Evolutionary conservation across 2,888 invertebrate species (phyloP).

Genomic region (Lasioglossum lativentre): DNA sequence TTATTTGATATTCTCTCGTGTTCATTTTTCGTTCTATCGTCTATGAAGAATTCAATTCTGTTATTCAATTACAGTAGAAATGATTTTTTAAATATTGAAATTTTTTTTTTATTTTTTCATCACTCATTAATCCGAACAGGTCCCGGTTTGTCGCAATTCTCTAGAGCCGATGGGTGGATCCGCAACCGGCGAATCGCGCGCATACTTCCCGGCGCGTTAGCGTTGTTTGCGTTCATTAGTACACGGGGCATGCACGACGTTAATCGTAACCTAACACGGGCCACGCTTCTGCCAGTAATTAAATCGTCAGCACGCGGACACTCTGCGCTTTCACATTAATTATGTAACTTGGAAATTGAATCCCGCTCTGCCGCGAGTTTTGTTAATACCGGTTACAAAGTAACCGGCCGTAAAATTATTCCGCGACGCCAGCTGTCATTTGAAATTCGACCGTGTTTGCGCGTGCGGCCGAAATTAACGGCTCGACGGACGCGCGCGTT

Average conservation of each 20-base stretch:
- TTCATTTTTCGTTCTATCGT: too few species aligned
- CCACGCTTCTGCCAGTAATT: conserved; percentile 51
- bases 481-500: conserved; percentile 26
- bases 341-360: conserved; percentile 59
- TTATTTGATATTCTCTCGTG: too few species aligned
- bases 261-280: conserved; percentile 53
- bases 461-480: conserved; percentile 32
- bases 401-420: conserved; percentile 55
- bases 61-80: too few species aligned
- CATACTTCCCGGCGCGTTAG: background rate
- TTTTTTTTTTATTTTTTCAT: too few species aligned
- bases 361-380: conserved; percentile 44
- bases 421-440: conserved; percentile 35
- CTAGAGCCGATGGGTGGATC: background rate
- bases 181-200: background rate
- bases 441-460: conserved; percentile 36
- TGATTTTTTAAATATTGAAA: too few species aligned
- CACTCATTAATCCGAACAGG: background rate
- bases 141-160: background rate
- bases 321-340: conserved; percentile 45
- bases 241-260: conserved; percentile 32
- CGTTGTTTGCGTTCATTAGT: conserved; percentile 42
- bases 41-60: too few species aligned
- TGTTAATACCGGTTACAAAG: conserved; percentile 50
- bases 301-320: conserved; percentile 52